phyloP scores from a whole-genome alignment of 2,888 invertebrate genomes.

The Thyatira batis region DNA sequence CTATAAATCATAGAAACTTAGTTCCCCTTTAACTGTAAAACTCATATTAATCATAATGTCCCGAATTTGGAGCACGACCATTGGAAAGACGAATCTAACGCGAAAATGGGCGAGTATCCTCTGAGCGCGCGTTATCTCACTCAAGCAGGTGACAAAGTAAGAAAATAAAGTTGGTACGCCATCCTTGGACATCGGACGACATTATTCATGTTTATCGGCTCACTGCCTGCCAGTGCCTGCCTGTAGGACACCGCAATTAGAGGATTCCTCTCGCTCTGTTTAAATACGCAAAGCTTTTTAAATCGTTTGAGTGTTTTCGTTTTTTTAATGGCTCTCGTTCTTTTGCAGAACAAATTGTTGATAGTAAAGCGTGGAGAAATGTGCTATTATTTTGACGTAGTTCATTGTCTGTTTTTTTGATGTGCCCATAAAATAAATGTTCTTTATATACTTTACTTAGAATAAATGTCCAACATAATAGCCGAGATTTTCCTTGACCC shows the following conservation, averaged over 20 bases:
- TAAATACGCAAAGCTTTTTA: conserved; percentile 48
- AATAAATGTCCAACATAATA: neutral
- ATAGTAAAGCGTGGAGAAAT: conserved; percentile 6
- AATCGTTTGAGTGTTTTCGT: conserved; percentile 27
- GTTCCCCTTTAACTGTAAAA: conserved; percentile 12
- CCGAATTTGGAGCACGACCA: conserved; percentile 15
- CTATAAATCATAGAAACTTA: neutral
- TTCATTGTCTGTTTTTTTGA: conserved; percentile 1
- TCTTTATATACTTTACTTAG: neutral
- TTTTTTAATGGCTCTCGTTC: conserved; percentile 25
- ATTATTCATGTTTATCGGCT: conserved; percentile 79
- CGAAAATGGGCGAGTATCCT: conserved; percentile 18
- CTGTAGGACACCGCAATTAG: conserved; percentile 72
- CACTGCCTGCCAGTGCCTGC: conserved; percentile 37
- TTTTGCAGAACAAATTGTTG: conserved; percentile 24
- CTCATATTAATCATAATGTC: conserved; percentile 51
- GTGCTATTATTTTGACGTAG: conserved; percentile 14
- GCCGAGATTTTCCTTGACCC: neutral
- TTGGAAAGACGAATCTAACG: conserved; percentile 21
- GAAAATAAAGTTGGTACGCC: conserved; percentile 62
- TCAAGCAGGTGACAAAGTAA: conserved; percentile 72
- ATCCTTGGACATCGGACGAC: conserved; percentile 69
- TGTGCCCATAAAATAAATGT: neutral
- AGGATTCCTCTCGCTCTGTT: conserved; percentile 55
- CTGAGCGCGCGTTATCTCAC: conserved; percentile 53